Conservation (phyloP, 1,140 invertebrate genomes). For the Pristionchus pacificus region DNA sequence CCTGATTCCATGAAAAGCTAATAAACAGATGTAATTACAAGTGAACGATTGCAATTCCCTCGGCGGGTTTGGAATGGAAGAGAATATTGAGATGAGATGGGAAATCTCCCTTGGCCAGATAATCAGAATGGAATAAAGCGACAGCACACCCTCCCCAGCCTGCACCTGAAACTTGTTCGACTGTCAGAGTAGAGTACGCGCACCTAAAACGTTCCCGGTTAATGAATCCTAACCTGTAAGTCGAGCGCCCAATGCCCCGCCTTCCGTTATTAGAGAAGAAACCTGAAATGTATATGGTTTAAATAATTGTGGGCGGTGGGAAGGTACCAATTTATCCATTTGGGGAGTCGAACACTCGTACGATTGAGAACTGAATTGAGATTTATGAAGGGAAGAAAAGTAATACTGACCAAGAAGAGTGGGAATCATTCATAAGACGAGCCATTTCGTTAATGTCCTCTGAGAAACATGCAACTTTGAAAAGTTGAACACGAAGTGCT, state of each 20-base stretch:
- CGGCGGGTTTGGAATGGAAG: slow-evolving; percentile 28
- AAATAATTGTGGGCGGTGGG: too few relatives aligned
- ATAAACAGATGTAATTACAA: slow-evolving; percentile 11
- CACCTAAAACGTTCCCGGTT: too few relatives aligned
- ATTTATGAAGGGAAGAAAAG: too few relatives aligned
- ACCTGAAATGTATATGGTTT: too few relatives aligned
- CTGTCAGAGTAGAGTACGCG: too few relatives aligned
- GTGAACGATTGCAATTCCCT: slow-evolving; percentile 39
- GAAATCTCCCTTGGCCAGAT: slow-evolving; percentile 64
- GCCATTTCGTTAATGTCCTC: slow-evolving; percentile 69
- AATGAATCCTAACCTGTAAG: too few relatives aligned
- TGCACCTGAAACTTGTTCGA: too few relatives aligned
- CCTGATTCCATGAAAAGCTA: too few relatives aligned
- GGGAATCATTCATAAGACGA: slow-evolving; percentile 80
- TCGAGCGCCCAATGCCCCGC: slow-evolving; percentile 75
- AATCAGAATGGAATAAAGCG: slow-evolving; percentile 67
- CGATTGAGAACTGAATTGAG: too few relatives aligned
- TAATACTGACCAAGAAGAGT: slow-evolving; percentile 76
- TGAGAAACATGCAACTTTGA: slow-evolving; percentile 67
- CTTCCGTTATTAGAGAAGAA: too few relatives aligned
- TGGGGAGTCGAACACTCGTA: slow-evolving; percentile 91
- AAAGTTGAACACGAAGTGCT: slow-evolving; percentile 71
- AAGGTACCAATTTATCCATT: slow-evolving; percentile 79
- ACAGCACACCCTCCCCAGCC: slow-evolving; percentile 95
- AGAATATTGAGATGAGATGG: slow-evolving; percentile 4